Percentiles rank a stretch among this genome's conserved stretches.
Conservation (phyloP, 1,140 invertebrate genomes). For the Wasmannia auropunctata region DNA sequence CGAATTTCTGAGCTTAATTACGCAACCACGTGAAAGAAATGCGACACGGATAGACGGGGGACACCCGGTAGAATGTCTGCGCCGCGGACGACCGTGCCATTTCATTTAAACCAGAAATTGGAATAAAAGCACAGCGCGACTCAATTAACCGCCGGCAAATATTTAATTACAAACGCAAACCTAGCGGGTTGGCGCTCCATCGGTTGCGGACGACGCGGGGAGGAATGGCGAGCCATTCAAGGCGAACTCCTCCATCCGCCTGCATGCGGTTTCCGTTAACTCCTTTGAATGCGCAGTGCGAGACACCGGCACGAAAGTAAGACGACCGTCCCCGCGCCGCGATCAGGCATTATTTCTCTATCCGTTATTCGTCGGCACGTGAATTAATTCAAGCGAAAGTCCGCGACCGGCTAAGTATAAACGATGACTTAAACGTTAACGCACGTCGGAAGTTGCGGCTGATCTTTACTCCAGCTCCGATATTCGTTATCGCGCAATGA, state of each 20-base stretch:
- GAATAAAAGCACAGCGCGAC: constrained; percentile 74
- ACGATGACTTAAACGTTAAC: constrained; percentile 38
- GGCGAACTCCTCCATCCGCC: constrained; percentile 55
- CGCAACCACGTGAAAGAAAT: constrained; percentile 13
- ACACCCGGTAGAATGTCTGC: constrained; percentile 45
- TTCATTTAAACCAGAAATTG: constrained; percentile 73
- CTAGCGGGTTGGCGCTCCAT: constrained; percentile 63
- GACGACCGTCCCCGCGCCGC: constrained; percentile 25
- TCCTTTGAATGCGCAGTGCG: constrained; percentile 51
- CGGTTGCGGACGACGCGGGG: constrained; percentile 53
- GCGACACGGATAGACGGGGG: background rate
- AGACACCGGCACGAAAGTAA: constrained; percentile 43
- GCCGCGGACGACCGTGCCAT: constrained; percentile 40
- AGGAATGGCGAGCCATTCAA: constrained; percentile 53
- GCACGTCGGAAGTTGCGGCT: background rate
- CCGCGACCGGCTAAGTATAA: constrained; percentile 38
- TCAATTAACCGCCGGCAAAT: constrained; percentile 75
- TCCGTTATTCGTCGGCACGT: constrained; percentile 61
- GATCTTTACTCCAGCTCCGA: background rate
- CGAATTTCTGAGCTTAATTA: constrained; percentile 42
- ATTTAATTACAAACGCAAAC: constrained; percentile 76
- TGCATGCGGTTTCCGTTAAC: constrained; percentile 65
- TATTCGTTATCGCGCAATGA: background rate
- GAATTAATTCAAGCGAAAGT: constrained; percentile 62
- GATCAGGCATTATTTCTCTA: constrained; percentile 65